Conservation (phyloP, 2,797 vertebrate genomes). For the Zenarchopterus dispar region DNA sequence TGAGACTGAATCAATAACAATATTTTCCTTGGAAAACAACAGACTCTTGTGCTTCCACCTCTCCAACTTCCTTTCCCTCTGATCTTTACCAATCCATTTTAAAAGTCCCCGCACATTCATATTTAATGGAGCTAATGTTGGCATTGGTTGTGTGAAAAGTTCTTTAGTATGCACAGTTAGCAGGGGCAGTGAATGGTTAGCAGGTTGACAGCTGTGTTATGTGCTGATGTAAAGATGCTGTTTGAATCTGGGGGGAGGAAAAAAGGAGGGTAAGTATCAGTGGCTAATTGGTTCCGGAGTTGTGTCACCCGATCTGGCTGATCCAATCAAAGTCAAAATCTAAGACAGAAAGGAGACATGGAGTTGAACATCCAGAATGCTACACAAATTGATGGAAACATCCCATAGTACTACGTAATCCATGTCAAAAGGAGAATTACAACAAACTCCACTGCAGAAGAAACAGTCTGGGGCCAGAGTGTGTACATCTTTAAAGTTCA, state of each 20-base stretch:
- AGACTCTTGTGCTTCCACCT: slow-evolving; percentile 32
- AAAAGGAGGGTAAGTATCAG: slow-evolving; percentile 43
- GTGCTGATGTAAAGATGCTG: slow-evolving; percentile 28
- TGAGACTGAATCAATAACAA: slow-evolving; percentile 97
- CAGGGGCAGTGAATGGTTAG: slow-evolving; percentile 49
- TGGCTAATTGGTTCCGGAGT: slow-evolving; percentile 72
- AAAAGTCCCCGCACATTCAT: slow-evolving; percentile 66
- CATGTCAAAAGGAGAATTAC: background rate
- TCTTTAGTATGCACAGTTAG: slow-evolving; percentile 34
- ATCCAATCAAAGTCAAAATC: slow-evolving; percentile 74
- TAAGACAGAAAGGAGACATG: slow-evolving; percentile 51
- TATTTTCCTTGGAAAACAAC: slow-evolving; percentile 89
- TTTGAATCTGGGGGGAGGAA: slow-evolving; percentile 11
- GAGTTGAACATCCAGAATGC: slow-evolving; percentile 10
- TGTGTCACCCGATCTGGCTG: slow-evolving; percentile 65
- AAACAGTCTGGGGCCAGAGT: no score
- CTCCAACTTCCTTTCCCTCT: background rate
- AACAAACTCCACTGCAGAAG: no score
- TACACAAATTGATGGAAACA: slow-evolving; percentile 32
- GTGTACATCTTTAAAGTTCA: no score
- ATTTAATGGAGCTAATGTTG: slow-evolving; percentile 57
- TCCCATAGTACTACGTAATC: slow-evolving; percentile 24
- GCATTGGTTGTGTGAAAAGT: background rate
- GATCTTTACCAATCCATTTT: slow-evolving; percentile 38
- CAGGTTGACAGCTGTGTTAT: slow-evolving; percentile 61